Evolutionary conservation across 1,140 invertebrate species (phyloP).

Genomic region (Pogonomyrmex californicus): DNA sequence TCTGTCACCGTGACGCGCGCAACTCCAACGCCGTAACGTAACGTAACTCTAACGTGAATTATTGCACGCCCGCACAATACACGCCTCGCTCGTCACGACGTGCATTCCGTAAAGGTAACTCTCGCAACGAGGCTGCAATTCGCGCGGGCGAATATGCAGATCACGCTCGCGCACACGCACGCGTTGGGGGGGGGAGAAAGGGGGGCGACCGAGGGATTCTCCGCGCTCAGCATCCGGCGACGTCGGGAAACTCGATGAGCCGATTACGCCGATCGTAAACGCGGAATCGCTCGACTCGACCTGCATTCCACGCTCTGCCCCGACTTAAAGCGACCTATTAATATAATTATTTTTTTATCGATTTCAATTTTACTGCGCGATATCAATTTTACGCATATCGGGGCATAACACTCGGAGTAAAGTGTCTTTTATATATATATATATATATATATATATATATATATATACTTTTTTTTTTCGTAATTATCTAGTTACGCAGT

Average conservation of each 20-base stretch:
- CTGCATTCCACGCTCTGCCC: background rate
- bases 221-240: background rate
- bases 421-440: too few species aligned
- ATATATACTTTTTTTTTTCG: too few species aligned
- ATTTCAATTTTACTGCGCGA: background rate
- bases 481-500: background rate
- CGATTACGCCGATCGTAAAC: slow-evolving; percentile 39
- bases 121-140: background rate
- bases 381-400: slow-evolving; percentile 3
- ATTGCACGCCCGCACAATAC: slow-evolving; percentile 60
- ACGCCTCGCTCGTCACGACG: slow-evolving; percentile 28
- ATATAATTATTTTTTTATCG: background rate
- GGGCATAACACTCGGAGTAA: background rate
- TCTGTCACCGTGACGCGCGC: slow-evolving; percentile 40
- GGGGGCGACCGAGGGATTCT: background rate
- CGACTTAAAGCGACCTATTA: background rate
- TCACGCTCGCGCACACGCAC: background rate
- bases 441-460: too few species aligned
- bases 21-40: background rate
- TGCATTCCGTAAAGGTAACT: slow-evolving; percentile 27
- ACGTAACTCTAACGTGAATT: slow-evolving; percentile 59
- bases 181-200: background rate
- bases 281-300: background rate
- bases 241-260: slow-evolving; percentile 31
- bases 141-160: slow-evolving; percentile 34